Base-by-base conservation (phyloP, 2,888 invertebrate species). In the Tryphoninae sp. region DNA sequence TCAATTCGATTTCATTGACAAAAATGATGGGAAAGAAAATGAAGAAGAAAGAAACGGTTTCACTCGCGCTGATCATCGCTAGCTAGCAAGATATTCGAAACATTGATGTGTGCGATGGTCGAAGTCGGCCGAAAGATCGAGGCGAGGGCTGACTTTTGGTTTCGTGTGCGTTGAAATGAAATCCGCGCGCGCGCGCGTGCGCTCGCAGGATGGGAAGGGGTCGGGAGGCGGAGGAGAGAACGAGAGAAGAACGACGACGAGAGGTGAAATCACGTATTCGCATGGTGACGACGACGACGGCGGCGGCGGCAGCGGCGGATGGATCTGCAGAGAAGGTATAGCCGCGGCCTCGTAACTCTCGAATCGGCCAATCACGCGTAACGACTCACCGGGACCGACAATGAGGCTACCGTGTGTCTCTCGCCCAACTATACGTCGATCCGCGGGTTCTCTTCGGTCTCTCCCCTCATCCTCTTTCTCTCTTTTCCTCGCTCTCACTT, bases 331-430 rank as follows among this genome's bases (percentile, higher is more conserved):
- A 67, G 64, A 75, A 45, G 75, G 55, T 73, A 81, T 62, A 79
- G 82, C 78, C 78, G 77, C 78, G 76, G 78, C 78, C 84, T 78
- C 82, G 80, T 76, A 82, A 80, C 82, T 83, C 80, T 82, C 69
- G 81, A 83, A 82, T 82, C 82, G 80, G 83, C 83, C 83, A 84
- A 84, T 83, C 83, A 85, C 83, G 81, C 81, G 83, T 84, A 83
- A 84, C 84, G 83, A 84, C 84, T 85, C 80, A 78, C 82, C 78
- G 82, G 81, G 76, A 82, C 82, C 82, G 82, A 82, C 82, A 82
- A 82, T 81, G 80, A 81, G 80, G 80, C 81, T 78, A 74, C 81
- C 75, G 77, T 67, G 78, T 76, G 75, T 80, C 77, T 82, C 73
- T 77, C 75, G 51, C 58, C 82, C 71, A 67, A 77, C 51, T 74